Percentiles rank a stretch among this genome's conserved stretches.
Conservation (phyloP, 92 coral and sea anemone species). For the Bergia puertoricense region DNA sequence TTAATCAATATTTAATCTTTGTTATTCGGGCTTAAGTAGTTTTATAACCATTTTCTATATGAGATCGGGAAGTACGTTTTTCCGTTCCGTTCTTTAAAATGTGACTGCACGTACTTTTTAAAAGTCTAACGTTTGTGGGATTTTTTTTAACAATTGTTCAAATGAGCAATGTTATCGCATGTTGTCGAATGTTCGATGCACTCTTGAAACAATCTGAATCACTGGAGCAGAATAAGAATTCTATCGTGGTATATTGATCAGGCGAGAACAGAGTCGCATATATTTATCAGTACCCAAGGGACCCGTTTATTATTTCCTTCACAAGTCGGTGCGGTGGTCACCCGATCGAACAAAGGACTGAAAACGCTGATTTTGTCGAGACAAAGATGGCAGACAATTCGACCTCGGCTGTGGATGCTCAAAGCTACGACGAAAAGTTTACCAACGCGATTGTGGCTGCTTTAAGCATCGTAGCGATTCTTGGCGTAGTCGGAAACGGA, state of each 20-base stretch:
- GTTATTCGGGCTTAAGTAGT: neutral
- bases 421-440: slow-evolving; percentile 53
- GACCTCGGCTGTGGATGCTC: neutral
- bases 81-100: neutral
- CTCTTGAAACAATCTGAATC: neutral
- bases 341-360: slow-evolving; percentile 7
- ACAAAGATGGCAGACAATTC: slow-evolving; percentile 10
- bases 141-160: no score
- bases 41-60: no score
- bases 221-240: neutral
- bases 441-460: slow-evolving; percentile 50
- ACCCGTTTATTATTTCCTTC: neutral
- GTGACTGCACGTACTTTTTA: neutral
- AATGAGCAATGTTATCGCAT: neutral
- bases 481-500: slow-evolving; percentile 77
- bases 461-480: slow-evolving; percentile 64
- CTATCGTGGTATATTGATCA: neutral
- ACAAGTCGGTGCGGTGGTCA: neutral
- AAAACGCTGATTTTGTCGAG: neutral
- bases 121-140: neutral
- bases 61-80: neutral
- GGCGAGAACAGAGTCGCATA: neutral
- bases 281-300: slow-evolving; percentile 4
- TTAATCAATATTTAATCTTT: neutral
- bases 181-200: neutral